Base-by-base conservation (phyloP, 2,113 vertebrate species). In the Hydrochoerus hydrochaeris region DNA sequence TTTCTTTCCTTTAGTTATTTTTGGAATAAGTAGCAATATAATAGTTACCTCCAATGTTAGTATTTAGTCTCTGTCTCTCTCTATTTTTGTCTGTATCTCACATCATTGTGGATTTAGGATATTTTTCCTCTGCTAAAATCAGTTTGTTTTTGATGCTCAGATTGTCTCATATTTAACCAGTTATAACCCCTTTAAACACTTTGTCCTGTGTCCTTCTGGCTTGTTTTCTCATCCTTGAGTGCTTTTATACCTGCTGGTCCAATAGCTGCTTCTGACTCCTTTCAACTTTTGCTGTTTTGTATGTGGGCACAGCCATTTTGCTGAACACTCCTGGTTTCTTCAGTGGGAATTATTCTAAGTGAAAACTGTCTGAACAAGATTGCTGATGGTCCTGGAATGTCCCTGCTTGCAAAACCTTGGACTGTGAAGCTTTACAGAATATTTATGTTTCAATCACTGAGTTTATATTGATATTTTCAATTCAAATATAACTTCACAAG, bases 1-100 rank as follows among this genome's bases (percentile, higher is more conserved):
- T 84, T 90, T 92, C 19, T 69, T 71, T 54, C n/a, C 26, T 80
- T 90, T 80, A 60, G 44, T 85, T 93, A 54, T 81, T 91, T 93
- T 93, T 62, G 88, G 78, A 90, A 57, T 80, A 95, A 96, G 46
- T 73, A 52, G 9, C 69, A 49, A 26, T 57, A 16, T 54, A 41
- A 78, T 38, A 83, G 35, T 94, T 54, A 58, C 20, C 75, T 82
- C 49, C 26, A 85, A 6, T 90, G 30, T 7, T 57, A 52, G 26
- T 38, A 85, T 63, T 91, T 67, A 46, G 22, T 46, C 5, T 28
- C 24, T 75, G 41, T 44, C 73, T 73, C 69, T 73, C n/a, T 52
- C 49, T 54, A 14, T 54, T 17, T 75, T 41, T 77, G 5, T 73
- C 69, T 75, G 20, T 41, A 19, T 75, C 20, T 67, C 67, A 20